Evolutionary conservation across 2,113 vertebrate genomes (phyloP), one percentile per base, ranked within the genome.

Genomic region (Chelonoidis abingdonii): DNA sequence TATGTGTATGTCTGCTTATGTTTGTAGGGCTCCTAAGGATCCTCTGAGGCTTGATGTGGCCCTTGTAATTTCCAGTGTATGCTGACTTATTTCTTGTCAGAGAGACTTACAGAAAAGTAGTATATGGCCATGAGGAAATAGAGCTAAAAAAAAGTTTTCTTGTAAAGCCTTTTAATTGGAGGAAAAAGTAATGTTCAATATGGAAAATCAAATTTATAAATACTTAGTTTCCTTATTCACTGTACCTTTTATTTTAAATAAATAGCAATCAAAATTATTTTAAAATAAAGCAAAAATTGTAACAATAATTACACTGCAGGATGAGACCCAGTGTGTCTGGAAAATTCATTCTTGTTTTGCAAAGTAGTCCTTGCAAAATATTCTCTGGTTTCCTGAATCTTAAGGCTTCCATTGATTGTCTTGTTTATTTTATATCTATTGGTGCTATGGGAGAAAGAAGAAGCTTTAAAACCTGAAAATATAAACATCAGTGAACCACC

Each of bases 381-480:
- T 95, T 97, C 89, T 94, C 89, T 85, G 38, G 81, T 80, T 97
- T 98, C 91, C 93, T 94, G 95, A 97, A 97, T 96, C 88, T 93
- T 56, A 93, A 95, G 82, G 91, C 95, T 94, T 94, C 90, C 87
- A 90, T 92, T 97, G 84, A 97, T n/a, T 25, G 53, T 84, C 89
- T 93, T 93, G 53, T 89, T 96, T 96, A 89, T 97, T 98, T 95
- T 96, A 75, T 89, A 80, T 87, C 90, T 96, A 87, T 95, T 97
- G 97, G 96, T 94, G 52, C 59, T 92, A 82, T 86, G 88, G 95
- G 83, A 95, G 98, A 98, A 95, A 97, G 98, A 98, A 97, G 97
- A 98, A 98, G 98, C 97, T 97, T 98, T 97, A 95, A 97, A 98
- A 98, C 94, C 94, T 95, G 91, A 96, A 97, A 98, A 97, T 97